A percentile compares a stretch with the other conserved stretches of the same genome.
These are phyloP conservation scores for Apodemia zela DNA, from an alignment of 2,888 invertebrate species.

Conservation along the genomic window DNA sequence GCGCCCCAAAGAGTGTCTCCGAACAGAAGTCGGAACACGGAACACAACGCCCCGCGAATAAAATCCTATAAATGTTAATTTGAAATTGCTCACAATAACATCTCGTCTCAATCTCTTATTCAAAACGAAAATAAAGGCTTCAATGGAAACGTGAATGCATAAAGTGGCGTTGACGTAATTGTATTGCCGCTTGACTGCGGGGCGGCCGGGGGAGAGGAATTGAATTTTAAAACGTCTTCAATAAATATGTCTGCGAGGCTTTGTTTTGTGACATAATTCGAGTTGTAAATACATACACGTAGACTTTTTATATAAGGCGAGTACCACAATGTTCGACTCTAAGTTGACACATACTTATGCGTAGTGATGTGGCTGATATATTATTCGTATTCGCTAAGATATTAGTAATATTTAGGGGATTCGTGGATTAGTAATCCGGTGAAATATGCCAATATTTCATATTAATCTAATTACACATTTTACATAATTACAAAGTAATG, in stretches of 20 bases:
- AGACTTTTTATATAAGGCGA: no score
- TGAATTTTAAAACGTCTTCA: slow-evolving; percentile 15
- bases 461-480: no score
- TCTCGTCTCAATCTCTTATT: slow-evolving; percentile 18
- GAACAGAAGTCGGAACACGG: background rate
- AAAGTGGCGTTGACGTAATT: slow-evolving; percentile 21
- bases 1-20: background rate
- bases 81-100: slow-evolving; percentile 2
- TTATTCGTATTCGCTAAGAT: no score
- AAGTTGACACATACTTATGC: no score
- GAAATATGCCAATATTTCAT: no score
- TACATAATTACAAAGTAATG: no score
- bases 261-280: background rate
- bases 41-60: background rate
- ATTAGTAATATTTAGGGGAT: no score
- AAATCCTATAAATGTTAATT: slow-evolving; percentile 9
- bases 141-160: slow-evolving; percentile 16
- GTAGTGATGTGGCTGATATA: no score
- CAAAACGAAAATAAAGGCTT: slow-evolving; percentile 19
- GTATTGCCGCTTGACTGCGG: slow-evolving; percentile 21
- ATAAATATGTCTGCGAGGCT: background rate
- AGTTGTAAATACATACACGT: no score
- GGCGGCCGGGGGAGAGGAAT: background rate
- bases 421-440: no score
- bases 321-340: no score